A percentile compares a stretch with the other conserved stretches of the same genome.
phyloP scores from a whole-genome alignment of 2,797 vertebrate species.

The Antrozous pallidus region DNA sequence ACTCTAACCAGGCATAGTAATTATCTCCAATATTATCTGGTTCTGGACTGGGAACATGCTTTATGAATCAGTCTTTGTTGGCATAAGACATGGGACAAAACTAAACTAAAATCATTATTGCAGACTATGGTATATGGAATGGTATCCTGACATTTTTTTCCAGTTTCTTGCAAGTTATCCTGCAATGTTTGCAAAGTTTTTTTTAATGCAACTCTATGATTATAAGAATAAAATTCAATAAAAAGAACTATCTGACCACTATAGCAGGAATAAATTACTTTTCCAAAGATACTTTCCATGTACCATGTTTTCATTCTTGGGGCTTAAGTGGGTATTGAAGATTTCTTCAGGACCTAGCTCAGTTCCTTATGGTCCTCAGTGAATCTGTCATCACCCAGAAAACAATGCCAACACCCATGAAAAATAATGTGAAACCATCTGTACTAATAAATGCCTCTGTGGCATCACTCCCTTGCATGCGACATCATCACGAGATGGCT shows the following conservation, averaged over 20 bases:
- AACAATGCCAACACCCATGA: not conserved
- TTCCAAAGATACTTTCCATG: slow-evolving; percentile 29
- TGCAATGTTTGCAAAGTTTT: slow-evolving; percentile 5
- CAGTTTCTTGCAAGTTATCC: slow-evolving; percentile 57
- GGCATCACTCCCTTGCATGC: too few relatives aligned
- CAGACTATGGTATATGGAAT: slow-evolving; percentile 47
- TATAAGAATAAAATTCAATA: not conserved
- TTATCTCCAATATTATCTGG: slow-evolving; percentile 67
- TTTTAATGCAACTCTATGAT: not conserved
- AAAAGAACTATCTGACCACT: not conserved
- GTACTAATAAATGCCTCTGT: too few relatives aligned
- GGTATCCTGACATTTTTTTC: slow-evolving; percentile 54
- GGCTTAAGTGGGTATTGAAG: not conserved
- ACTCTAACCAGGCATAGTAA: slow-evolving; percentile 61
- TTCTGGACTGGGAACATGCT: slow-evolving; percentile 58
- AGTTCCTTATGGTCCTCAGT: not conserved
- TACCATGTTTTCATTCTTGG: not conserved
- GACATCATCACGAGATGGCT: too few relatives aligned
- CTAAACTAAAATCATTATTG: slow-evolving; percentile 63
- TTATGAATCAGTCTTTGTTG: slow-evolving; percentile 71
- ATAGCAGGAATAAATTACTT: slow-evolving; percentile 39
- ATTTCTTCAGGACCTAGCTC: not conserved
- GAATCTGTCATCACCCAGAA: slow-evolving; percentile 2
- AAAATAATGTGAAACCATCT: slow-evolving; percentile 1
- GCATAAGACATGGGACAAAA: slow-evolving; percentile 53